Evolutionary conservation across 2,888 invertebrate species (phyloP), one percentile per base, ranked within the genome.

Genomic region (Dolomedes plantarius): DNA sequence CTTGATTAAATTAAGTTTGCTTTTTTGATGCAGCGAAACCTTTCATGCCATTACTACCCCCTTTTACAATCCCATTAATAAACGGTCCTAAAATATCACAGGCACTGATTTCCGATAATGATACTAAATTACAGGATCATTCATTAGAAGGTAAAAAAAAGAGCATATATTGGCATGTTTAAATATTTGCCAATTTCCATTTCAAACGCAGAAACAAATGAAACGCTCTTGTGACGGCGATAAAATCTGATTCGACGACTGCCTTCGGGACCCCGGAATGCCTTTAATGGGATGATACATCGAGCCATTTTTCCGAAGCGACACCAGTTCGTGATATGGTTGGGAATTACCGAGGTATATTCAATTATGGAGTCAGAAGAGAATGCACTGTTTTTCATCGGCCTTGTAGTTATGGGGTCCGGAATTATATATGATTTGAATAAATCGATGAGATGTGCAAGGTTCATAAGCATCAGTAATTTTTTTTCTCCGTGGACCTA

Each of bases 101-200:
- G n/a, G 36, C 16, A 2, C 19, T 23, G 2, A 23, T 23, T 56
- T 56, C 46, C 23, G 36, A 67, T 80, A 73, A 80, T 80, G 80
- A 80, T 41, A 11, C 41, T 65, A 80, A 80, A 72, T 80, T 80
- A 50, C 65, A 28, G 46, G 39, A 29, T 67, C 72, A 32, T 46
- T 65, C 56, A 56, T 56, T 56, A 56, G 29, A 39, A 46, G 11
- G 32, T 7, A 32, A 67, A n/a, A n/a, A n/a, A n/a, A 67, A 39
- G 23, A 56, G 1, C 27, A 11, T 13, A 1, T 5, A n/a, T n/a
- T 23, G 65, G 65, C 27, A 19, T 72, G 6, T 31, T 65, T 72
- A 64, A 46, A 69, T 64, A 46, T 72, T 64, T 65, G 19, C 46
- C 31, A 46, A 46, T 32, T 65, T 79, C 72, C 64, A 23, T 32